Base-by-base conservation (phyloP, 2,888 invertebrate species). In the Lottia scabra region DNA sequence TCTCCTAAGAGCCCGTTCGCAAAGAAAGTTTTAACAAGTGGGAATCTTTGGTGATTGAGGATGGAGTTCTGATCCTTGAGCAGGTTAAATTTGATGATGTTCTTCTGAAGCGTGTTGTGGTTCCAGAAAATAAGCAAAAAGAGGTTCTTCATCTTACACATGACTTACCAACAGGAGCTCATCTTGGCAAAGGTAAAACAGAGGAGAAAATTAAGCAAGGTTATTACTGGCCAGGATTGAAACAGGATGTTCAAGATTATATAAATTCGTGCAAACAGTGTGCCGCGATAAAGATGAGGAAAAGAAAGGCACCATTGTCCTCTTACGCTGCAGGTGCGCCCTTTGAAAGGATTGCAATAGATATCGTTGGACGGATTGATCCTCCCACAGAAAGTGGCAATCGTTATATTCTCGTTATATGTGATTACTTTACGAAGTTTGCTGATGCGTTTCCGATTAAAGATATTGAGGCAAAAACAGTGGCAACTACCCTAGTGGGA, bases 351-450 rank as follows among this genome's bases (percentile, higher is more conserved):
- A 72, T 76, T 26, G 73, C 75, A 2, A 66, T 72, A 30, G 71
- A 73, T 62, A 73, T 73, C 26, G 43, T 75, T n/a, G 75, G 75
- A 19, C 67, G 68, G 16, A 46, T 77, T 26, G 19, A 56, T 56
- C 77, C 77, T 26, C 26, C 48, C n/a, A 75, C 74, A 16, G 63
- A 65, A 30, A 64, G 64, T n/a, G 75, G 76, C n/a, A 71, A 75
- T 30, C 68, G 65, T 43, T 74, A 80, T 67, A 69, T 78, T 30
- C 46, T 71, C 44, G 74, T 78, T 79, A 15, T 38, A 2, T 56
- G 46, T 27, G 76, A 77, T 63, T 78, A 78, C 65, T 79, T 75
- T 65, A 70, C 76, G n/a, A 76, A 78, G 70, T 75, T 73, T 71
- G 73, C 74, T 12, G 74, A 79, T 63, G 63, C 72, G 26, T 69